Base-by-base conservation (phyloP, 1,140 invertebrate species). In the Hesperophylax magnus region DNA sequence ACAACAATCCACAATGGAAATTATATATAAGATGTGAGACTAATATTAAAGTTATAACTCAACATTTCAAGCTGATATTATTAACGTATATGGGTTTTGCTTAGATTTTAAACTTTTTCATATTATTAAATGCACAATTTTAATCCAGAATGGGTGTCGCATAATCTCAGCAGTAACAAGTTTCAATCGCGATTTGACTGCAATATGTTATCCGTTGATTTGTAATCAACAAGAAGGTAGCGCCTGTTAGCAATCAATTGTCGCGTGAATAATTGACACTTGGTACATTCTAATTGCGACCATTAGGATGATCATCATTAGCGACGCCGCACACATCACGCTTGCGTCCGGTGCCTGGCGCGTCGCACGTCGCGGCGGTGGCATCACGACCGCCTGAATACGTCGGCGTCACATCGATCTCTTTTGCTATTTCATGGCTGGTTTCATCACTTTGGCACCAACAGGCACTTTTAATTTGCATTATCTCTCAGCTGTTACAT, bases 401-500 rank as follows among this genome's bases (percentile, higher is more conserved):
- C 63, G 9, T 39, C 27, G 27, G 27, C 27, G 27, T 22, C 22
- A 9, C 77, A 69, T 79, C 71, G 60, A 71, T 76, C 71, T 80
- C 58, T 65, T 76, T 60, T 75, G 69, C 65, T 60, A 75, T 75
- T 80, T 80, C 78, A 75, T 60, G 71, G 60, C 18, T 31, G 60
- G 72, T 54, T 80, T 60, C 69, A 54, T 76, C 52, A 80, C 75
- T 80, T 65, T 71, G 71, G 60, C 72, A 60, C 58, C 78, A 65
- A 75, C 54, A 65, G 56, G 71, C 71, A 71, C 69, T 80, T 80
- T 80, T 80, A 80, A 80, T 80, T 75, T 80, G 69, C 39, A 65
- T 79, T 54, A 47, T 74, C 54, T 60, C 65, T 14, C 31, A 27
- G 47, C 27, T 52, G 63, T 14, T 34, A 31, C 15, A 69, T 17